Conservation (phyloP, 2,888 invertebrate species). For the Lomographa bimaculata region DNA sequence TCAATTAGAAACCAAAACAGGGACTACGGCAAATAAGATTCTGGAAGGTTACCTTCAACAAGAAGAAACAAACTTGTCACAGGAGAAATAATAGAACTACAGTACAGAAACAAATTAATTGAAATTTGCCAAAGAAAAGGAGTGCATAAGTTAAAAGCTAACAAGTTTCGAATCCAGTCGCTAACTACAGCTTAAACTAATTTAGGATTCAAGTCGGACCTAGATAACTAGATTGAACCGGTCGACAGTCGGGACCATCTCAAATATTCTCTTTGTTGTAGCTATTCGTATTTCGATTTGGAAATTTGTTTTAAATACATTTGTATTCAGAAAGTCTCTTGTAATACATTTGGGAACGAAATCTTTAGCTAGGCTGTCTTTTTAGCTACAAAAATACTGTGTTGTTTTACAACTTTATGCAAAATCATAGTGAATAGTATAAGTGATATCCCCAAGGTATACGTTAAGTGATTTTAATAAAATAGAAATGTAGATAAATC, state of each 20-base stretch:
- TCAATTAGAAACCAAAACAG: constrained; percentile 5
- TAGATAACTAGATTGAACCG: constrained; percentile 16
- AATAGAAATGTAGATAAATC: too few species aligned
- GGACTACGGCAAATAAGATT: too few species aligned
- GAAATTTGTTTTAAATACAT: constrained; percentile 7
- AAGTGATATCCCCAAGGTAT: too few species aligned
- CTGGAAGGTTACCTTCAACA: too few species aligned
- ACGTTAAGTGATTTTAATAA: too few species aligned
- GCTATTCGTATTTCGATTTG: constrained; percentile 8
- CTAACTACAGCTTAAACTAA: constrained; percentile 25
- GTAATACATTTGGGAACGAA: too few species aligned
- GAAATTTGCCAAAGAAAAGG: constrained; percentile 24
- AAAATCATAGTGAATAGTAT: too few species aligned
- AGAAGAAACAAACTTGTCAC: too few species aligned
- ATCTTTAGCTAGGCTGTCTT: too few species aligned
- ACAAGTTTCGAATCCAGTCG: constrained; percentile 21
- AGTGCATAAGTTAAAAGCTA: constrained; percentile 24
- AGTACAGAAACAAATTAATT: constrained; percentile 19
- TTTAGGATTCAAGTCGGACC: constrained; percentile 21
- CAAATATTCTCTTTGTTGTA: constrained; percentile 19
- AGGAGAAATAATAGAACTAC: too few species aligned
- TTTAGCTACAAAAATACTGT: too few species aligned
- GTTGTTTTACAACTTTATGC: too few species aligned
- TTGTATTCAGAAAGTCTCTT: not conserved
- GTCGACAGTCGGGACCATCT: constrained; percentile 1